Evolutionary conservation across 1,140 invertebrate species (phyloP).

Genomic region (Tenebrio molitor): DNA sequence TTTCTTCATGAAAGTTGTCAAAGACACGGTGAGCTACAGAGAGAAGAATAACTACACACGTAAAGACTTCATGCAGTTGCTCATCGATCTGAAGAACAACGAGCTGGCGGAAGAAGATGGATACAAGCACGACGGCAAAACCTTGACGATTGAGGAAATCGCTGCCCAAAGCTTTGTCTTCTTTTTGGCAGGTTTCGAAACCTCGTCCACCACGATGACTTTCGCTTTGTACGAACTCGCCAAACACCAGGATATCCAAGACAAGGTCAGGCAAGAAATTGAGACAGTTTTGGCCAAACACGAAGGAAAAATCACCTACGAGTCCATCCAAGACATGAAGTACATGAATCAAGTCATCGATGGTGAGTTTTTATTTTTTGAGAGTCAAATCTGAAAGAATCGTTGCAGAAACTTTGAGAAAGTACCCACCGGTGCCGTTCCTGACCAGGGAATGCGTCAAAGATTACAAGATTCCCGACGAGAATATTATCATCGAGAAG

Average conservation of each 20-base stretch:
- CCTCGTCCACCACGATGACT: constrained; percentile 65
- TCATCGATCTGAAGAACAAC: constrained; percentile 72
- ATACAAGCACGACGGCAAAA: not conserved
- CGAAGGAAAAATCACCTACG: constrained; percentile 69
- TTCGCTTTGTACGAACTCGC: constrained; percentile 68
- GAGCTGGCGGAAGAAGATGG: not conserved
- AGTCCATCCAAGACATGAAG: constrained; percentile 69
- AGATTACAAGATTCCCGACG: constrained; percentile 66
- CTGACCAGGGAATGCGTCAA: constrained; percentile 65
- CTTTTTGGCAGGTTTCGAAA: constrained; percentile 69
- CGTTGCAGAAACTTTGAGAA: constrained; percentile 68
- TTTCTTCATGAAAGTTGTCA: constrained; percentile 62
- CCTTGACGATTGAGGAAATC: constrained; percentile 6
- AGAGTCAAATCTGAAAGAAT: not conserved
- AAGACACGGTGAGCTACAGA: constrained; percentile 1
- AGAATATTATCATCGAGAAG: constrained; percentile 65
- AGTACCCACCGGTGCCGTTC: constrained; percentile 69
- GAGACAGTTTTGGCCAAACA: constrained; percentile 65
- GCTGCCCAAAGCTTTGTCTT: constrained; percentile 42
- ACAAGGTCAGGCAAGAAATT: constrained; percentile 66
- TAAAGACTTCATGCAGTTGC: constrained; percentile 73
- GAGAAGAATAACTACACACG: constrained; percentile 62
- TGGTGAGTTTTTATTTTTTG: constrained; percentile 62
- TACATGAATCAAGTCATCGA: constrained; percentile 58
- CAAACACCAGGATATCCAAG: constrained; percentile 66